phyloP scores from a whole-genome alignment of 2,113 vertebrate species.

The Panurus biarmicus region DNA sequence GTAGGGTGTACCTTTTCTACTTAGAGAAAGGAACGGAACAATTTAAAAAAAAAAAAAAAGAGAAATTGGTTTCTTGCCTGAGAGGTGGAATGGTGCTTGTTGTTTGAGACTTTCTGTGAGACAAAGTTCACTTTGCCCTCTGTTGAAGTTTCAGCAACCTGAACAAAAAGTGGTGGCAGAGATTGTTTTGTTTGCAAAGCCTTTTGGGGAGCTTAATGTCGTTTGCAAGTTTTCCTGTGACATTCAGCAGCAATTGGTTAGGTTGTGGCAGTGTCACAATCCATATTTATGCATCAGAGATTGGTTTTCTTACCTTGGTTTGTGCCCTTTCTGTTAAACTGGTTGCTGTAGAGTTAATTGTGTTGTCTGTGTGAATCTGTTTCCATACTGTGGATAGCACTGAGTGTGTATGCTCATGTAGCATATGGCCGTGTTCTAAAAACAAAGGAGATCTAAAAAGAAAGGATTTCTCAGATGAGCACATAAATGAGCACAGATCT shows the following conservation, averaged over 20 bases:
- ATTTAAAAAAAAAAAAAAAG: background rate
- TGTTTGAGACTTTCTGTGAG: background rate
- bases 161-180: background rate
- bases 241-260: background rate
- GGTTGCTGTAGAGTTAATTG: background rate
- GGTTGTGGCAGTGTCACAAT: background rate
- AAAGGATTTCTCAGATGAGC: background rate
- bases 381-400: background rate
- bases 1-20: background rate
- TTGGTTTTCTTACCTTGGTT: background rate
- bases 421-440: background rate
- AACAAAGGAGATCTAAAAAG: background rate
- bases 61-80: background rate
- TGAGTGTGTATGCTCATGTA: background rate
- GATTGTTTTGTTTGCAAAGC: background rate
- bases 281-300: background rate
- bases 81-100: background rate
- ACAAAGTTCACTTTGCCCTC: background rate
- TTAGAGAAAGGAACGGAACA: background rate
- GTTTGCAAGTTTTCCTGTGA: background rate
- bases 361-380: background rate
- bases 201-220: background rate
- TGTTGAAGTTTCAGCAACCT: background rate
- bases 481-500: background rate
- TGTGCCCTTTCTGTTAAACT: background rate